A percentile compares a stretch with the other conserved stretches of the same genome.
These are phyloP conservation scores for Trichacis sp. DNA, from an alignment of 2,888 invertebrate genomes.

Conservation along the genomic window DNA sequence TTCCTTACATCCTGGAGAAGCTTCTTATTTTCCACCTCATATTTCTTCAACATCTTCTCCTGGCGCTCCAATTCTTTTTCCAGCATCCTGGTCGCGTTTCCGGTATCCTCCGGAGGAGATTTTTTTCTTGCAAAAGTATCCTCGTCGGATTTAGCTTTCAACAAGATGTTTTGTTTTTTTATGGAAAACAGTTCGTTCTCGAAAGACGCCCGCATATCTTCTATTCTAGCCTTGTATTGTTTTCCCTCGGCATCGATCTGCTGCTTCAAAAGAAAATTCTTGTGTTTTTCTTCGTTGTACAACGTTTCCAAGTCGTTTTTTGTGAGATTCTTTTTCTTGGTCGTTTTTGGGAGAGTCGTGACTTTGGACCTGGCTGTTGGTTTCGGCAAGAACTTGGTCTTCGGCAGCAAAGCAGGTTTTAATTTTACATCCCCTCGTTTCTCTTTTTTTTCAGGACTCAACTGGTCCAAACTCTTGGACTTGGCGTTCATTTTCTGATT, in stretches of 20 bases:
- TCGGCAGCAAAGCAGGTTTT: slow-evolving; percentile 34
- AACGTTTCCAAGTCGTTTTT: slow-evolving; percentile 56
- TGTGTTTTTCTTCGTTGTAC: slow-evolving; percentile 61
- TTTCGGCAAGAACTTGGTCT: slow-evolving; percentile 47
- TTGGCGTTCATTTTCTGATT: slow-evolving; percentile 49
- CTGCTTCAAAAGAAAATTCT: slow-evolving; percentile 55
- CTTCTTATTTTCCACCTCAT: slow-evolving; percentile 63
- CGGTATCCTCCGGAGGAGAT: slow-evolving; percentile 45
- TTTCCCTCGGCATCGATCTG: slow-evolving; percentile 61
- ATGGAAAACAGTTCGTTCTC: slow-evolving; percentile 62
- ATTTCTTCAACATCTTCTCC: slow-evolving; percentile 59
- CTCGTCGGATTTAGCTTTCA: slow-evolving; percentile 63
- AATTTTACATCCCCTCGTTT: slow-evolving; percentile 13
- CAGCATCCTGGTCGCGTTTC: slow-evolving; percentile 46
- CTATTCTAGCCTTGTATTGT: slow-evolving; percentile 60
- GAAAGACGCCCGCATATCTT: slow-evolving; percentile 57
- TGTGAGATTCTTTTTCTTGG: slow-evolving; percentile 48
- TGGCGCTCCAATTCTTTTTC: slow-evolving; percentile 62
- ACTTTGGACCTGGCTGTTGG: slow-evolving; percentile 44
- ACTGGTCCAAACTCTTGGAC: slow-evolving; percentile 62
- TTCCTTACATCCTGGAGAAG: slow-evolving; percentile 58
- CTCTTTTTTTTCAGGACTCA: slow-evolving; percentile 45
- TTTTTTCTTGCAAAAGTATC: slow-evolving; percentile 51
- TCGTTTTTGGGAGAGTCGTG: slow-evolving; percentile 42
- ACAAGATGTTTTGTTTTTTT: slow-evolving; percentile 63